phyloP scores from a whole-genome alignment of 2,888 invertebrate genomes.

The Hipparchia sbordonii region DNA sequence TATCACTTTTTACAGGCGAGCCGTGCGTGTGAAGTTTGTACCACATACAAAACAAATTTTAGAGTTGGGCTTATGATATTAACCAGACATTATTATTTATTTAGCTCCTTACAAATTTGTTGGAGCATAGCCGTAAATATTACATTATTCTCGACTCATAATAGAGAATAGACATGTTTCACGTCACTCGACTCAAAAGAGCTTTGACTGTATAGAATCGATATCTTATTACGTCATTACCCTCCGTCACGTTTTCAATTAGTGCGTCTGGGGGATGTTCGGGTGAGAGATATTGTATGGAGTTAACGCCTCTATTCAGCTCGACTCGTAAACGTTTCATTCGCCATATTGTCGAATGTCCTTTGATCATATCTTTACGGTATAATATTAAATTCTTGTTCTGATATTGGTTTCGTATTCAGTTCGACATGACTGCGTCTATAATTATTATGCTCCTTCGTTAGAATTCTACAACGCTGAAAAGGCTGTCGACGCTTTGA shows the following conservation, averaged over 20 bases:
- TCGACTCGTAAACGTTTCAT: conserved; percentile 35
- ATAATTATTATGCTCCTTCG: background rate
- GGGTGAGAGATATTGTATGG: conserved; percentile 25
- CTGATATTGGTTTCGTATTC: conserved; percentile 17
- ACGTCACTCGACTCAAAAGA: background rate
- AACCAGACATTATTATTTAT: too few species aligned
- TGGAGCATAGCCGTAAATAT: background rate
- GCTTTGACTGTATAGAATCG: conserved; percentile 37
- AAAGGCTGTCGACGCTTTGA: background rate
- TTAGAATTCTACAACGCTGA: background rate
- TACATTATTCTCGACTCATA: background rate
- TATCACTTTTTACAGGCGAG: too few species aligned
- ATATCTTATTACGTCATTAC: conserved; percentile 44
- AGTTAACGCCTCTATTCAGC: conserved; percentile 37
- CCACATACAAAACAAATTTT: too few species aligned
- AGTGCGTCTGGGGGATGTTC: conserved; percentile 55
- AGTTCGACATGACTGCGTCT: conserved; percentile 5
- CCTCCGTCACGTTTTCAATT: conserved; percentile 75
- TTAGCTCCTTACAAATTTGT: too few species aligned
- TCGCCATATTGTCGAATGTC: conserved; percentile 33
- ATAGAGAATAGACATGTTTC: background rate
- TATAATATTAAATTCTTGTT: conserved; percentile 34
- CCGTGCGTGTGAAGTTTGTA: too few species aligned
- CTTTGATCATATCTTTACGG: conserved; percentile 34
- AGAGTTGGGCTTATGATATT: too few species aligned